Percentiles rank a stretch among this genome's conserved stretches.
Conservation (phyloP, 2,797 vertebrate species). For the Graptemys geographica region DNA sequence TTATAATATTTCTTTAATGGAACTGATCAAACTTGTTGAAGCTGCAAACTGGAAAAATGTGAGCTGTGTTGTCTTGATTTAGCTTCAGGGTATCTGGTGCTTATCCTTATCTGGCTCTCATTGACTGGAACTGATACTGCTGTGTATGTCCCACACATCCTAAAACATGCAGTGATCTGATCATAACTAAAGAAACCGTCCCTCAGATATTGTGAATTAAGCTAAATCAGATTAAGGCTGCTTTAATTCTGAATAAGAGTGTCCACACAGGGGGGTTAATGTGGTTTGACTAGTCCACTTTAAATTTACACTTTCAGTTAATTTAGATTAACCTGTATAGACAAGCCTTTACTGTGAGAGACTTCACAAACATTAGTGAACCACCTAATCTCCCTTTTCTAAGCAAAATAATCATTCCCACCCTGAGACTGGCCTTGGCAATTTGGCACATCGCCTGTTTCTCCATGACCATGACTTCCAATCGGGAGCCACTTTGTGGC, state of each 20-base stretch:
- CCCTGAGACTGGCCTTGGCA: conserved; percentile 34
- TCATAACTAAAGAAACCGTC: conserved; percentile 52
- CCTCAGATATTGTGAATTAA: conserved; percentile 22
- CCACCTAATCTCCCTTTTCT: conserved; percentile 55
- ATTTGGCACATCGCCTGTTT: conserved; percentile 43
- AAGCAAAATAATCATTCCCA: conserved; percentile 24
- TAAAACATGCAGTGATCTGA: conserved; percentile 70
- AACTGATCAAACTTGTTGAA: background rate
- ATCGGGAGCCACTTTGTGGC: background rate
- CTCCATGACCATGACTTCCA: conserved; percentile 18
- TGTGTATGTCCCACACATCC: conserved; percentile 53
- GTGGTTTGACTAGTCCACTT: background rate
- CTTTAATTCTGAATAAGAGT: background rate
- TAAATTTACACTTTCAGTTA: background rate
- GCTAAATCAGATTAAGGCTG: background rate
- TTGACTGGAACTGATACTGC: conserved; percentile 51
- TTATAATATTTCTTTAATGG: conserved; percentile 6
- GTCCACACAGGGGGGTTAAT: background rate
- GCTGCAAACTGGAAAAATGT: conserved; percentile 9
- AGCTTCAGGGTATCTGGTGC: conserved; percentile 2
- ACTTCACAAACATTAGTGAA: conserved; percentile 56
- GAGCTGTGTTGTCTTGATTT: background rate
- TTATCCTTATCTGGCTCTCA: conserved; percentile 26
- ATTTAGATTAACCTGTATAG: background rate
- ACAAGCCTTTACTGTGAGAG: background rate